Evolutionary conservation across 2,888 invertebrate species (phyloP).

Genomic region (Andricus quercusramuli): DNA sequence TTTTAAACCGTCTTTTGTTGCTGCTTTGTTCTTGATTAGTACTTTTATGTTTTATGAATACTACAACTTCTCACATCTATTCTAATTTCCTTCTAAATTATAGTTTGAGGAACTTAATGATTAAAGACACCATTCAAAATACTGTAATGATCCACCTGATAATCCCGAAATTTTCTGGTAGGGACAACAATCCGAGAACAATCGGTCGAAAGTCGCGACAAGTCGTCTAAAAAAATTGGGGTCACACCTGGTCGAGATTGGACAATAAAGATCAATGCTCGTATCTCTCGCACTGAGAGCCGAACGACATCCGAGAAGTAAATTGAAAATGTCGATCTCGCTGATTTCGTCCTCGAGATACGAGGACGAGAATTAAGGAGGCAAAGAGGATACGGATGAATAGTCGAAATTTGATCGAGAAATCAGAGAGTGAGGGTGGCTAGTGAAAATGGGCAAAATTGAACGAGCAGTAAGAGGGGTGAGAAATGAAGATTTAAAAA

Average conservation of each 20-base stretch:
- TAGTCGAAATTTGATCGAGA: constrained; percentile 76
- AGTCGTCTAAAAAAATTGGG: constrained; percentile 53
- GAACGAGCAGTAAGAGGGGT: constrained; percentile 52
- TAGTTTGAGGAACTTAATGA: too few relatives aligned
- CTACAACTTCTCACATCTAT: too few relatives aligned
- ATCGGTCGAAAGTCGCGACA: constrained; percentile 20
- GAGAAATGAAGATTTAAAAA: constrained; percentile 48
- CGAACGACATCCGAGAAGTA: constrained; percentile 49
- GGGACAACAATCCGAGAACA: not conserved
- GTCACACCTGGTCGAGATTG: constrained; percentile 60
- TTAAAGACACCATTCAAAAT: not conserved
- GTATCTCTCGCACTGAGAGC: constrained; percentile 1
- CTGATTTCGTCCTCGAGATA: constrained; percentile 46
- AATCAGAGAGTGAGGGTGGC: constrained; percentile 55
- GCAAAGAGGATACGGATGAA: constrained; percentile 64
- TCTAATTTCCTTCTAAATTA: too few relatives aligned
- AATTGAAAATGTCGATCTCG: constrained; percentile 57
- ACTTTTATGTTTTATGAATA: too few relatives aligned
- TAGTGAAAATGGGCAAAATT: constrained; percentile 42
- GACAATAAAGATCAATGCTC: constrained; percentile 49
- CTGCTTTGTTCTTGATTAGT: too few relatives aligned
- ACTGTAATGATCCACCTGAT: constrained; percentile 15
- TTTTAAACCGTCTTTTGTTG: too few relatives aligned
- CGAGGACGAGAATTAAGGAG: constrained; percentile 58
- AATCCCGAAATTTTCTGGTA: not conserved